A percentile compares a stretch with the other conserved stretches of the same genome.
These are phyloP conservation scores for Drosophila affinis DNA, from an alignment of 2,888 invertebrate species.

Conservation along the genomic window DNA sequence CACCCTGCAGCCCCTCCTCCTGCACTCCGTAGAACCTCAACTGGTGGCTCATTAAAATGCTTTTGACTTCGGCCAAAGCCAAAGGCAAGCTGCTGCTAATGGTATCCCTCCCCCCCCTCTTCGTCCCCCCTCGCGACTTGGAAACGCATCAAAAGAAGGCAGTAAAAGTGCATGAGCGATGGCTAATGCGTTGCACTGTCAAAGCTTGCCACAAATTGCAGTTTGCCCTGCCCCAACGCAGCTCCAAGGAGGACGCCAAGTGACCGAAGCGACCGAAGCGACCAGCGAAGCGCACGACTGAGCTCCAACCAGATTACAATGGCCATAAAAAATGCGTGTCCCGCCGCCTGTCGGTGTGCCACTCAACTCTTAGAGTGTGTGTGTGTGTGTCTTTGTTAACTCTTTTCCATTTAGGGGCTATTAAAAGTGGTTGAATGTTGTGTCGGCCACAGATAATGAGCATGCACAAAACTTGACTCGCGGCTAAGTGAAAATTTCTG, in stretches of 20 bases:
- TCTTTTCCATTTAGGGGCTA: slow-evolving; percentile 26
- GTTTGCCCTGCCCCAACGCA: not conserved
- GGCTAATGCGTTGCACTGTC: slow-evolving; percentile 63
- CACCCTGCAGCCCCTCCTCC: not conserved
- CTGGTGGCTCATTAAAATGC: slow-evolving; percentile 71
- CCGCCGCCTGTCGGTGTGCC: not conserved
- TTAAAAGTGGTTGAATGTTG: slow-evolving; percentile 25
- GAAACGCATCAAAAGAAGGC: slow-evolving; percentile 39
- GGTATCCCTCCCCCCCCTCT: slow-evolving; percentile 23
- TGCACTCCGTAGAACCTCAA: slow-evolving; percentile 12
- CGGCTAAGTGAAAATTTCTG: slow-evolving; percentile 21
- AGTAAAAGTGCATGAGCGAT: slow-evolving; percentile 9
- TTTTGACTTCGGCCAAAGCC: slow-evolving; percentile 30
- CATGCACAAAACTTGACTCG: slow-evolving; percentile 9
- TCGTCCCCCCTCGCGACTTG: slow-evolving; percentile 6
- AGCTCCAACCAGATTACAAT: slow-evolving; percentile 54
- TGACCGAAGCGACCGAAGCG: slow-evolving; percentile 22
- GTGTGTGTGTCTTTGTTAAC: slow-evolving; percentile 23
- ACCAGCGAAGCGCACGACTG: slow-evolving; percentile 41
- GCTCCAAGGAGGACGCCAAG: not conserved
- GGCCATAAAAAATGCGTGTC: slow-evolving; percentile 45
- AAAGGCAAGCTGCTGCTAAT: slow-evolving; percentile 62
- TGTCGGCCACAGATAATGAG: slow-evolving; percentile 34
- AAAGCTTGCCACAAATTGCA: slow-evolving; percentile 52
- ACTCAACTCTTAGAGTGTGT: not conserved